These are phyloP conservation scores for Pocillopora grandis DNA, from an alignment of 92 coral and sea anemone species.

Conservation along the genomic window DNA sequence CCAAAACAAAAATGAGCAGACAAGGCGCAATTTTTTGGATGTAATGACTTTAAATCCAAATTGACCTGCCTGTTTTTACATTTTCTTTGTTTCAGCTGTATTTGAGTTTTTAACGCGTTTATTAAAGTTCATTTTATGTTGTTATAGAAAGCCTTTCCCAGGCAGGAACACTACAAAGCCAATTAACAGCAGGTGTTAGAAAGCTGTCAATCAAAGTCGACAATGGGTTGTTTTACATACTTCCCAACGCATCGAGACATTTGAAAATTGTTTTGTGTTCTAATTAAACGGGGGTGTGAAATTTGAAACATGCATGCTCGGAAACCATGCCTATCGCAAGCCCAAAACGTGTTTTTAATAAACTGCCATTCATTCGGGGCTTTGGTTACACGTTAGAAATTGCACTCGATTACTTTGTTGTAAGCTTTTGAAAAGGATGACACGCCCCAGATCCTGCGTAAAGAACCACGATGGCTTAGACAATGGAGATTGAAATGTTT, in stretches of 20 bases:
- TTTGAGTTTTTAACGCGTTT: constrained; percentile 83
- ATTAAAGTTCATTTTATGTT: constrained; percentile 81
- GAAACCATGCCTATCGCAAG: constrained; percentile 53
- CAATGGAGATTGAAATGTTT: constrained; percentile 99
- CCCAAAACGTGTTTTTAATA: constrained; percentile 38
- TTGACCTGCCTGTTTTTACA: constrained; percentile 34
- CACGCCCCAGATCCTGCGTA: constrained; percentile 98
- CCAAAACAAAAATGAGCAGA: constrained; percentile 36
- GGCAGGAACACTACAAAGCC: constrained; percentile 94
- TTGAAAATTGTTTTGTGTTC: constrained; percentile 86
- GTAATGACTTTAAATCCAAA: constrained; percentile 22
- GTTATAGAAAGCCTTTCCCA: constrained; percentile 76
- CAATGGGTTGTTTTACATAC: constrained; percentile 91
- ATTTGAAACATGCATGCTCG: constrained; percentile 47
- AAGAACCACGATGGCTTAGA: constrained; percentile 94
- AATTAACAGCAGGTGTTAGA: constrained; percentile 99
- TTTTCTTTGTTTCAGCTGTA: constrained; percentile 73
- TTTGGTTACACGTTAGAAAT: constrained; percentile 72
- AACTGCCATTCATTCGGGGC: constrained; percentile 54
- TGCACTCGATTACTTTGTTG: constrained; percentile 96
- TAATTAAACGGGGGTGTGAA: constrained; percentile 91
- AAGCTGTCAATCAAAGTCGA: constrained; percentile 89
- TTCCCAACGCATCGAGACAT: constrained; percentile 82
- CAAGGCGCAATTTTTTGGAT: constrained; percentile 7
- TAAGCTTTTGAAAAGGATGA: constrained; percentile 86